These are phyloP conservation scores for Fragum fragum DNA, from an alignment of 2,888 invertebrate genomes.

Conservation along the genomic window DNA sequence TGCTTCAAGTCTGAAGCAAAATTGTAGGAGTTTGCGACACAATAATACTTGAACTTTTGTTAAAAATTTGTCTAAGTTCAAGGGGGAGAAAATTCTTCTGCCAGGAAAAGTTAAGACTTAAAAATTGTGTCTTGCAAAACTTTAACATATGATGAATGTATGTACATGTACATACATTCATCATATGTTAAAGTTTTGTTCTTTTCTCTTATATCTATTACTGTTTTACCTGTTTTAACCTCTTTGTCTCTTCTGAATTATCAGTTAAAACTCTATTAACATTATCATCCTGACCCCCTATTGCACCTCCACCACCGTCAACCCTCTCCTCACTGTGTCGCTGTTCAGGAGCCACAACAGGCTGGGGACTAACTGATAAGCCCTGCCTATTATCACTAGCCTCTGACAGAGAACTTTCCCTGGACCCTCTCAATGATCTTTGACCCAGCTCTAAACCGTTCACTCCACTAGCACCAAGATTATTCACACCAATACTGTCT, in stretches of 20 bases:
- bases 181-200: no score
- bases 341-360: background rate
- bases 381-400: slow-evolving; percentile 1
- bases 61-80: no score
- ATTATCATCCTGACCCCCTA: slow-evolving; percentile 6
- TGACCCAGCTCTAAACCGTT: background rate
- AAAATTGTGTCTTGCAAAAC: no score
- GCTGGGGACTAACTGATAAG: slow-evolving; percentile 12
- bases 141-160: no score
- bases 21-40: no score
- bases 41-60: no score
- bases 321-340: slow-evolving; percentile 16
- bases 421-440: background rate
- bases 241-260: slow-evolving; percentile 1
- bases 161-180: no score
- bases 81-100: no score
- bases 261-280: background rate
- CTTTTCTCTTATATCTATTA: no score
- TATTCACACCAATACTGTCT: slow-evolving; percentile 8
- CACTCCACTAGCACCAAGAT: slow-evolving; percentile 18
- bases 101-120: no score
- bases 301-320: background rate
- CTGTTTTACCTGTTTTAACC: slow-evolving; percentile 19
- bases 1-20: no score
- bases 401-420: slow-evolving; percentile 12